Base-by-base conservation (phyloP, 2,888 invertebrate species). In the Drosophila pegasa region DNA sequence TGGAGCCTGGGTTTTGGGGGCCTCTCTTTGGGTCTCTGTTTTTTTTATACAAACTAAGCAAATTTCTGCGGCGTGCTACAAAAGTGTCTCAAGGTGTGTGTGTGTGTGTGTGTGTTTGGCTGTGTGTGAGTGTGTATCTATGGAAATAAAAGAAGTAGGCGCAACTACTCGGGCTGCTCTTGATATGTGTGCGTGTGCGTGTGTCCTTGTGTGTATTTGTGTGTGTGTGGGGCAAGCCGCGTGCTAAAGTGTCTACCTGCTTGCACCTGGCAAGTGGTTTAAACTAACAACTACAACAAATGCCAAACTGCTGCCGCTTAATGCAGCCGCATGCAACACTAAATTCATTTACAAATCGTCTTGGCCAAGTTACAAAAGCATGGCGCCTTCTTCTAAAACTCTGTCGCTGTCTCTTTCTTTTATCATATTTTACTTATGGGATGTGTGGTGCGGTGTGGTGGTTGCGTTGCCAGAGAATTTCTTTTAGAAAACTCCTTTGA, bases 301-400 rank as follows among this genome's bases (percentile, higher is more conserved):
- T 63, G 41, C 59, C 59, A 63, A 35, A 35, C 66, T 65, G 62
- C 57, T 71, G 54, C 63, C 48, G 43, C 50, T 48, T 33, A 40
- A 61, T 71, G 85, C 81, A 54, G 69, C 61, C 63, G 75, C 75
- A 59, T 72, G 69, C 75, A 82, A 73, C 71, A 73, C 71, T 83
- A 83, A 83, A 73, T 83, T 83, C 75, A 86, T 83, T 71, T 83
- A 83, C 82, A 83, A 83, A 83, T 82, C 63, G 62, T 59, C n/a
- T 20, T 66, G 63, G 70, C 78, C 84, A 75, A 59, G 55, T 27
- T 62, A 62, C 65, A 56, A 74, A 62, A 65, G 35, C 51, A 52
- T 75, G 74, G 61, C 75, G 37, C 71, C 58, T 71, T 71, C 50
- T 69, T 74, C 63, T 63, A 71, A 68, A 61, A 70, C 70, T 73